Conservation (phyloP, 2,797 vertebrate genomes). For the Chelonia mydas region DNA sequence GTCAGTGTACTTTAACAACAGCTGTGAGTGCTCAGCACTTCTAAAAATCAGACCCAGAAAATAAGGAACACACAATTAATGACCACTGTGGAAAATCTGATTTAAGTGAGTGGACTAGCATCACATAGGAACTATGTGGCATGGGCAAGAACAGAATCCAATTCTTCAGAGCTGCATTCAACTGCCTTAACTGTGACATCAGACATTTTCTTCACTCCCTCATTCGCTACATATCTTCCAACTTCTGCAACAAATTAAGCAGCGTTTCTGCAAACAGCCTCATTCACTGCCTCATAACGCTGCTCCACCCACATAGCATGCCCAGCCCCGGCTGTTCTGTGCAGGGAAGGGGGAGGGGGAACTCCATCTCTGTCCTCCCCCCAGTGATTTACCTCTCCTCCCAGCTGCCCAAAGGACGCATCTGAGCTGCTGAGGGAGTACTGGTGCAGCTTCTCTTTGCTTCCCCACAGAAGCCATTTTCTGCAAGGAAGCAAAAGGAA, state of each 20-base stretch:
- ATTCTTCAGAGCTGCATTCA: not conserved
- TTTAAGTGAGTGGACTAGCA: not conserved
- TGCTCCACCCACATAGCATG: not conserved
- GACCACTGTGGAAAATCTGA: not conserved
- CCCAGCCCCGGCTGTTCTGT: not conserved
- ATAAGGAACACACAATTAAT: not conserved
- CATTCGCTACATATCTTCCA: not conserved
- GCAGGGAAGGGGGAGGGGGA: no score
- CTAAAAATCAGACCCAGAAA: not conserved
- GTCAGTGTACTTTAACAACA: not conserved
- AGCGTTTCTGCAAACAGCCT: not conserved
- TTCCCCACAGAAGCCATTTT: no score
- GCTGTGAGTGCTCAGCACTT: rapidly evolving
- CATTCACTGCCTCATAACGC: not conserved
- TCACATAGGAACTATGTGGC: not conserved
- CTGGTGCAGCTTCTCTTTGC: no score
- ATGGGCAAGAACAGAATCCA: not conserved
- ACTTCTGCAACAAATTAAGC: not conserved
- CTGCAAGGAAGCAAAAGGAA: no score
- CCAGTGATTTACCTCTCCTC: no score
- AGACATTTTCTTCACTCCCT: not conserved
- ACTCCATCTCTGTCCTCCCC: no score
- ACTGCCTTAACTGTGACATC: not conserved
- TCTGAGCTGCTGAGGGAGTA: no score
- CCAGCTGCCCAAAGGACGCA: no score